Percentiles rank a stretch among this genome's conserved stretches.
Evolutionary conservation across 2,888 invertebrate species (phyloP).

Genomic region (Sphaeridia pumilis): DNA sequence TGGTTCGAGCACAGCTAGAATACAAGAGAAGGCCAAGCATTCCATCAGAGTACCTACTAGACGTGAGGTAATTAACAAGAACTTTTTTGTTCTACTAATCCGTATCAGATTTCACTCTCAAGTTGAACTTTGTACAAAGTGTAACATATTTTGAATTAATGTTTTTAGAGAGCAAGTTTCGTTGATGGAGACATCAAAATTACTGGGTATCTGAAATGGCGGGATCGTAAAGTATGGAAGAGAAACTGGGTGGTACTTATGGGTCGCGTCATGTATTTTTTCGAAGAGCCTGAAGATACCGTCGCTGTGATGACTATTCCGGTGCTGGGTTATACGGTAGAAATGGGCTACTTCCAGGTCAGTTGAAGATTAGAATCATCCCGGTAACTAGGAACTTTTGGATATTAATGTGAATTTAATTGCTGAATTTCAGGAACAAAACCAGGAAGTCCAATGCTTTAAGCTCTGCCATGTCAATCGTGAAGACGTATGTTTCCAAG

Average conservation of each 20-base stretch:
- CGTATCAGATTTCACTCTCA: neutral
- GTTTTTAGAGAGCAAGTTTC: conserved; percentile 26
- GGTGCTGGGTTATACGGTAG: conserved; percentile 45
- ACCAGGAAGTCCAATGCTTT: neutral
- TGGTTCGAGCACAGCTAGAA: conserved; percentile 28
- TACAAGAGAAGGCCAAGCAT: conserved; percentile 36
- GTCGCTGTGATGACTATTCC: conserved; percentile 45
- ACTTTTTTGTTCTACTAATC: no score
- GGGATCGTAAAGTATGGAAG: conserved; percentile 44
- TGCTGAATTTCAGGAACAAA: neutral
- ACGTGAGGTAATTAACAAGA: conserved; percentile 39
- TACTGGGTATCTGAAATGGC: conserved; percentile 45
- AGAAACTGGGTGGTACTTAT: conserved; percentile 49
- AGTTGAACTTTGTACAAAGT: neutral
- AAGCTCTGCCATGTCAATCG: neutral
- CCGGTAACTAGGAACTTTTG: neutral
- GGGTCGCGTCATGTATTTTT: conserved; percentile 45
- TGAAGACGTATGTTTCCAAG: neutral
- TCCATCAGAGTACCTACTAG: conserved; percentile 37
- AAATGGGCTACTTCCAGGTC: conserved; percentile 11
- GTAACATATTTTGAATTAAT: neutral
- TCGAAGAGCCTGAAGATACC: conserved; percentile 47
- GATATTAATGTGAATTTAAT: neutral
- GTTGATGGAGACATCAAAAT: conserved; percentile 45
- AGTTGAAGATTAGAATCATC: neutral